Conservation (phyloP, 2,797 vertebrate genomes). For the Chloroceryle inda region DNA sequence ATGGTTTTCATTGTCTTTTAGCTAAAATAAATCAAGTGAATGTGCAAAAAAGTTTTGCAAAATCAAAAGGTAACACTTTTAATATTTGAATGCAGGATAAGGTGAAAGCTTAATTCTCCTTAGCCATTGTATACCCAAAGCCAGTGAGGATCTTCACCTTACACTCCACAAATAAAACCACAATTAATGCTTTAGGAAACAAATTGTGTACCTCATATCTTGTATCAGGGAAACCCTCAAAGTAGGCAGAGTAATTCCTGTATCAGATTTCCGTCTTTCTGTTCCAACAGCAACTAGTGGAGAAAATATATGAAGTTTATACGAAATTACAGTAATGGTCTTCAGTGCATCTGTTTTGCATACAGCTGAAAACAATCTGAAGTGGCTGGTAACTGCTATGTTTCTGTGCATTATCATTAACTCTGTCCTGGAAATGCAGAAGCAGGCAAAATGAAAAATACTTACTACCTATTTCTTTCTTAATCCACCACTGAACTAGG, state of each 20-base stretch:
- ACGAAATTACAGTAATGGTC: neutral
- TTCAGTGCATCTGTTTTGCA: neutral
- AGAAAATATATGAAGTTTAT: conserved; percentile 49
- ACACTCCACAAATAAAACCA: neutral
- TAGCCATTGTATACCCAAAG: neutral
- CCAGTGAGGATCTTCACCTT: neutral
- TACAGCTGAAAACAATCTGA: neutral
- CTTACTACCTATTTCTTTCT: neutral
- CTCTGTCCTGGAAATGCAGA: neutral
- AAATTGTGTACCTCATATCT: conserved; percentile 90
- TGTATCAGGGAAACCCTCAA: conserved; percentile 90
- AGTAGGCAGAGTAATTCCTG: conserved; percentile 79
- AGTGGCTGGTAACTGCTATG: neutral
- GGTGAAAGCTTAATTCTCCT: neutral
- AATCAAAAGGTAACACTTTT: neutral
- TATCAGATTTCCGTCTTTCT: conserved; percentile 88
- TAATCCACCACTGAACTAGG: neutral
- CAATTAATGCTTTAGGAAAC: neutral
- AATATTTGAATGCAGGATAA: neutral
- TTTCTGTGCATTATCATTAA: neutral
- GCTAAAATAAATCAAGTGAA: neutral
- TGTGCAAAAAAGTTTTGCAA: neutral
- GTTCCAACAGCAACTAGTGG: conserved; percentile 81
- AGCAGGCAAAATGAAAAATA: neutral
- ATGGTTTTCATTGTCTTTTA: neutral